Percentiles rank a stretch among this genome's conserved stretches.
These are phyloP conservation scores for Elephantulus edwardii DNA, from an alignment of 2,113 vertebrate species.

Conservation along the genomic window DNA sequence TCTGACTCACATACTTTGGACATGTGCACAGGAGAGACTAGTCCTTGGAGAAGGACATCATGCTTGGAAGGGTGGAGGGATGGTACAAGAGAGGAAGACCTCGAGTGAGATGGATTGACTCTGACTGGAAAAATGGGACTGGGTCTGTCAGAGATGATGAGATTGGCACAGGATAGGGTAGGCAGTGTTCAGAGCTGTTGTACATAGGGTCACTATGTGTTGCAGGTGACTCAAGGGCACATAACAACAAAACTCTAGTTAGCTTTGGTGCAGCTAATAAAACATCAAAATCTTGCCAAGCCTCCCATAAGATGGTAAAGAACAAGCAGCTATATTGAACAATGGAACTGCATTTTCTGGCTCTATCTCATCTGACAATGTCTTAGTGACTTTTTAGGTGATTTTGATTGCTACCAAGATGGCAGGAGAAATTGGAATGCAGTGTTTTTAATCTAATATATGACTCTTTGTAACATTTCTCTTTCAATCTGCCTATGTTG, in stretches of 20 bases:
- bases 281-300: not conserved
- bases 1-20: no score
- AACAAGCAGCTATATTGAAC: not conserved
- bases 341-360: not conserved
- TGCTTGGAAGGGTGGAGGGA: no score
- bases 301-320: not conserved
- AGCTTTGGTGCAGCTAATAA: not conserved
- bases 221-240: no score
- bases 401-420: not conserved
- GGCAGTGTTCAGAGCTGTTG: not conserved
- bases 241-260: not conserved
- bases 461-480: not conserved
- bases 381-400: not conserved
- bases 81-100: no score
- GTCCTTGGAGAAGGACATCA: no score
- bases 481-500: not conserved
- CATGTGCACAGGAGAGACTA: no score
- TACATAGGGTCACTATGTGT: no score
- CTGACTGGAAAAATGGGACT: no score
- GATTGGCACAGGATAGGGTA: no score
- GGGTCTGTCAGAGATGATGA: no score
- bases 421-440: not conserved
- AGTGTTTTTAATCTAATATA: not conserved
- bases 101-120: no score
- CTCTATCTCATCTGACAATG: not conserved